Evolutionary conservation across 2,888 invertebrate genomes (phyloP).

Genomic region (Ennomos fuscantarius): DNA sequence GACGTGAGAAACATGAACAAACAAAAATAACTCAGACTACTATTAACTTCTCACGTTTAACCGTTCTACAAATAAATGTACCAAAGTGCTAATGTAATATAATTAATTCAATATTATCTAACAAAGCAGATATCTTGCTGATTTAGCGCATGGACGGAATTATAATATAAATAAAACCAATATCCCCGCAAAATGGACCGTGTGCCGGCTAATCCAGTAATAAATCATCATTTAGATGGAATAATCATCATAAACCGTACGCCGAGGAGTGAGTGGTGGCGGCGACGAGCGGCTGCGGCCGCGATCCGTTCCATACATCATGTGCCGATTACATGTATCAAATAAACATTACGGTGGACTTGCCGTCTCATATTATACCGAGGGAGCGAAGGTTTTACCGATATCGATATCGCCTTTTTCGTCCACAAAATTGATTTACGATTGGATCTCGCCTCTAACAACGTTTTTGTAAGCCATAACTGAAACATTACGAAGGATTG

Average conservation of each 20-base stretch:
- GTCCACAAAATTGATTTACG: constrained; percentile 64
- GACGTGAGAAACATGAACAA: constrained; percentile 6
- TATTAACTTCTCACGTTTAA: too few species aligned
- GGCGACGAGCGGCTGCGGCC: constrained; percentile 43
- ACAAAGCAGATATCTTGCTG: constrained; percentile 67
- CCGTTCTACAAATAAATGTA: constrained; percentile 28
- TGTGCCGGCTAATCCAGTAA: constrained; percentile 78
- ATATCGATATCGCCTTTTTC: constrained; percentile 69
- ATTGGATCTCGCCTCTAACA: constrained; percentile 51
- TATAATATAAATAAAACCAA: constrained; percentile 79
- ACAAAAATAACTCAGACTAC: too few species aligned
- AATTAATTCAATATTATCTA: constrained; percentile 44
- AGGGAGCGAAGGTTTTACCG: constrained; percentile 61
- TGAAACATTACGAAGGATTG: constrained; percentile 33
- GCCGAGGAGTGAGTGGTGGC: constrained; percentile 52
- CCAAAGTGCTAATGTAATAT: constrained; percentile 22
- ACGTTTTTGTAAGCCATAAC: constrained; percentile 46
- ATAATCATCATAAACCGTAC: constrained; percentile 81
- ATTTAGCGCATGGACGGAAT: constrained; percentile 63
- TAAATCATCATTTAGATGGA: constrained; percentile 83
- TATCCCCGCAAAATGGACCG: constrained; percentile 75
- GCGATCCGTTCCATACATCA: constrained; percentile 72
- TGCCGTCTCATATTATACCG: constrained; percentile 65
- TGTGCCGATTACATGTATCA: constrained; percentile 81
- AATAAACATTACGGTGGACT: constrained; percentile 78